Conservation (phyloP, 2,888 invertebrate genomes). For the Rhogogaster chlorosoma region DNA sequence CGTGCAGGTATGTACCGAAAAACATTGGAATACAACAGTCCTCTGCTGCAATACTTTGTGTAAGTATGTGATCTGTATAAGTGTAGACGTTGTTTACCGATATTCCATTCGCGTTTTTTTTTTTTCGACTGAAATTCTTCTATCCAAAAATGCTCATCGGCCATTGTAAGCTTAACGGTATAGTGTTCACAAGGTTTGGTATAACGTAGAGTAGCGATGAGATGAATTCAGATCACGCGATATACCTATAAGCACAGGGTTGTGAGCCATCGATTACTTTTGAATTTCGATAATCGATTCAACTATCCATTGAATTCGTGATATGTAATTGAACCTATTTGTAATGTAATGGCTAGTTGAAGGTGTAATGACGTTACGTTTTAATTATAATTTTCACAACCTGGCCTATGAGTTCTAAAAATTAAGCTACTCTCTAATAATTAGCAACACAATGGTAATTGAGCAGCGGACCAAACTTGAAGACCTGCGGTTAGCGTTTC, state of each 20-base stretch:
- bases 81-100: slow-evolving; percentile 11
- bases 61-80: slow-evolving; percentile 36
- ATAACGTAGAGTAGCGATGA: not conserved
- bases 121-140: not conserved
- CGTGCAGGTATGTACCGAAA: slow-evolving; percentile 24
- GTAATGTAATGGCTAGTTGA: too few species aligned
- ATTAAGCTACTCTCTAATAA: not conserved
- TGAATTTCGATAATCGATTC: too few species aligned
- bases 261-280: too few species aligned
- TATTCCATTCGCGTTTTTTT: not conserved
- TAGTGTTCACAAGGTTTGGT: not conserved
- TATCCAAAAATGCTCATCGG: not conserved
- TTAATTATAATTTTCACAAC: too few species aligned
- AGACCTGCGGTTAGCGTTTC: not conserved
- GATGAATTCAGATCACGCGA: not conserved
- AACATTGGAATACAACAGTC: not conserved
- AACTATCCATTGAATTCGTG: too few species aligned
- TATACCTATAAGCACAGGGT: too few species aligned
- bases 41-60: slow-evolving; percentile 15
- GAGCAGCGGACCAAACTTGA: not conserved
- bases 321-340: too few species aligned
- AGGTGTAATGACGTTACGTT: too few species aligned
- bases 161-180: not conserved
- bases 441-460: not conserved
- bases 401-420: not conserved